Percentiles rank a stretch among this genome's conserved stretches.
These are phyloP conservation scores for Rhinoderma darwinii DNA, from an alignment of 2,113 vertebrate species.

Conservation along the genomic window DNA sequence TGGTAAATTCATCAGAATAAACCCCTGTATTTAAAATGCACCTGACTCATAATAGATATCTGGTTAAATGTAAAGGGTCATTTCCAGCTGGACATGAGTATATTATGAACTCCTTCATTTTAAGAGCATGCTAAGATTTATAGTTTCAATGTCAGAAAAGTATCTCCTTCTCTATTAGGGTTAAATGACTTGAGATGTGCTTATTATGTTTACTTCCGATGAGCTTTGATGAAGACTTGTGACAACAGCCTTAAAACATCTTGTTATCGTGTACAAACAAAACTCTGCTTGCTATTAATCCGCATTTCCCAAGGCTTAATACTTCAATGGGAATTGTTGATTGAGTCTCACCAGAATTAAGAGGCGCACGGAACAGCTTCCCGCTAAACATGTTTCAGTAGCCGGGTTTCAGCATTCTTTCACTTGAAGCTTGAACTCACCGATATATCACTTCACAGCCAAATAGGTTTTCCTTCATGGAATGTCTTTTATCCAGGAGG, in stretches of 20 bases:
- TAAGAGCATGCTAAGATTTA: neutral
- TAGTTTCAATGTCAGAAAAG: neutral
- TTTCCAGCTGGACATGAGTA: too few relatives aligned
- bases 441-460: conserved; percentile 65
- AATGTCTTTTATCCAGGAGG: conserved; percentile 64
- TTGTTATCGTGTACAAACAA: conserved; percentile 18
- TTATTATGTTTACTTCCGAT: neutral
- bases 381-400: conserved; percentile 45
- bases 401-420: conserved; percentile 67
- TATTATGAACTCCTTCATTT: neutral
- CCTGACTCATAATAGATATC: too few relatives aligned
- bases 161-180: neutral
- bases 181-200: neutral
- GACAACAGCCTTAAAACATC: conserved; percentile 15
- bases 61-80: too few relatives aligned
- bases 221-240: conserved; percentile 15
- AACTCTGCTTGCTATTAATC: conserved; percentile 25
- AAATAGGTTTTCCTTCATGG: conserved; percentile 42
- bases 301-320: neutral
- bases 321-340: conserved; percentile 20
- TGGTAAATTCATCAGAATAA: too few relatives aligned
- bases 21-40: too few relatives aligned
- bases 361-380: neutral
- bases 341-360: neutral
- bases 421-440: conserved; percentile 59